These are phyloP conservation scores for Eurytoma adleriae DNA, from an alignment of 2,888 invertebrate species.

Conservation along the genomic window DNA sequence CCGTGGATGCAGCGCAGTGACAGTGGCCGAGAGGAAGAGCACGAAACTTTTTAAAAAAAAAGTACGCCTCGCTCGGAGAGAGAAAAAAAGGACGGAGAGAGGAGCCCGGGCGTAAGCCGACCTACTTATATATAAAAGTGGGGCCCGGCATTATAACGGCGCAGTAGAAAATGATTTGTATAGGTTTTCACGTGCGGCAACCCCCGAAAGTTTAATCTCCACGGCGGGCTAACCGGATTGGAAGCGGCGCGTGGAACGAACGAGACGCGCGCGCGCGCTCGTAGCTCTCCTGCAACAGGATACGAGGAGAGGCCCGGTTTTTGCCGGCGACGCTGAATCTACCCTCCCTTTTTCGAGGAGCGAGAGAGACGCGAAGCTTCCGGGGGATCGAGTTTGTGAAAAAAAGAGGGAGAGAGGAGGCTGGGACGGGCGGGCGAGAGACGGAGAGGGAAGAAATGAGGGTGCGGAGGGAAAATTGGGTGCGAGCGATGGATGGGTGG, in stretches of 20 bases:
- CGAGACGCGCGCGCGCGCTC: neutral
- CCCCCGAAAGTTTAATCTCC: slow-evolving; percentile 56
- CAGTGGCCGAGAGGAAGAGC: neutral
- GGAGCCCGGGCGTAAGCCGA: slow-evolving; percentile 63
- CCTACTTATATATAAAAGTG: slow-evolving; percentile 65
- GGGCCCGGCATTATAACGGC: slow-evolving; percentile 61
- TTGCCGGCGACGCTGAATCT: slow-evolving; percentile 11
- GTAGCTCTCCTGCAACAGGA: slow-evolving; percentile 46
- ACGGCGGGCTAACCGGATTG: slow-evolving; percentile 54
- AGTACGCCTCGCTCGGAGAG: slow-evolving; percentile 13
- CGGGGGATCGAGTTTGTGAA: slow-evolving; percentile 50
- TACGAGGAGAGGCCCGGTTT: slow-evolving; percentile 50
- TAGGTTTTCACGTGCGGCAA: slow-evolving; percentile 54
- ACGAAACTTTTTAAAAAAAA: slow-evolving; percentile 2
- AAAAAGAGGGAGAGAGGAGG: slow-evolving; percentile 14
- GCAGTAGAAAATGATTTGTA: slow-evolving; percentile 58
- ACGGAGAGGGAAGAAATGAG: slow-evolving; percentile 14
- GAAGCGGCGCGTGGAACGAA: slow-evolving; percentile 24
- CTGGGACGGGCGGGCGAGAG: slow-evolving; percentile 20
- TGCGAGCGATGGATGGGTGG: neutral
- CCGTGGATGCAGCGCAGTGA: no score
- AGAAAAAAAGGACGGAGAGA: slow-evolving; percentile 47
- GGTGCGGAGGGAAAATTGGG: slow-evolving; percentile 55
- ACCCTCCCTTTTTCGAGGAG: neutral
- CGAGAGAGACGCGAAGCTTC: slow-evolving; percentile 55